Conservation (phyloP, 2,888 invertebrate genomes). For the Leptinotarsa rubiginosa region DNA sequence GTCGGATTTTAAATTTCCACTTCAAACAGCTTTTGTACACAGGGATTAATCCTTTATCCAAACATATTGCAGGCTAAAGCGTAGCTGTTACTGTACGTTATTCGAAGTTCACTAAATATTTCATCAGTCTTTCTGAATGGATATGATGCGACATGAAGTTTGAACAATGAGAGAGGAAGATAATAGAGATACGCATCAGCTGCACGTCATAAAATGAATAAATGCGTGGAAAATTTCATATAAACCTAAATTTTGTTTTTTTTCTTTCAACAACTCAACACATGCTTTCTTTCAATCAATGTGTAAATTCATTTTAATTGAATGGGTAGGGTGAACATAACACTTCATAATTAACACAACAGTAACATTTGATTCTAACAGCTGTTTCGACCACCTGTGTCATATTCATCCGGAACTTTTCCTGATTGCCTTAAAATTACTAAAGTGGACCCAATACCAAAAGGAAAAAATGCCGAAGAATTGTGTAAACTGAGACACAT, state of each 20-base stretch:
- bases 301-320: too few species aligned
- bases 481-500: too few species aligned
- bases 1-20: constrained; percentile 7
- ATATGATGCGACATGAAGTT: background rate
- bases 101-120: constrained; percentile 5
- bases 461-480: too few species aligned
- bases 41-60: constrained; percentile 1
- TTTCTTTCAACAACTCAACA: too few species aligned
- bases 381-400: too few species aligned
- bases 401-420: too few species aligned
- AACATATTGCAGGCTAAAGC: constrained; percentile 3
- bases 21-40: constrained; percentile 1
- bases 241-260: background rate
- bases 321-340: too few species aligned
- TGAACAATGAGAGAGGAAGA: background rate
- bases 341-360: too few species aligned
- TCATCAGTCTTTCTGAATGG: constrained; percentile 4
- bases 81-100: background rate
- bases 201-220: background rate
- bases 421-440: too few species aligned
- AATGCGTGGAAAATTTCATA: background rate
- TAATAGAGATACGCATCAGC: constrained; percentile 1
- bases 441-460: too few species aligned
- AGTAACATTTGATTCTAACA: too few species aligned
- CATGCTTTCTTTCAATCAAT: too few species aligned